phyloP scores from a whole-genome alignment of 2,797 vertebrate genomes.

The Ptychadena robeensis region DNA sequence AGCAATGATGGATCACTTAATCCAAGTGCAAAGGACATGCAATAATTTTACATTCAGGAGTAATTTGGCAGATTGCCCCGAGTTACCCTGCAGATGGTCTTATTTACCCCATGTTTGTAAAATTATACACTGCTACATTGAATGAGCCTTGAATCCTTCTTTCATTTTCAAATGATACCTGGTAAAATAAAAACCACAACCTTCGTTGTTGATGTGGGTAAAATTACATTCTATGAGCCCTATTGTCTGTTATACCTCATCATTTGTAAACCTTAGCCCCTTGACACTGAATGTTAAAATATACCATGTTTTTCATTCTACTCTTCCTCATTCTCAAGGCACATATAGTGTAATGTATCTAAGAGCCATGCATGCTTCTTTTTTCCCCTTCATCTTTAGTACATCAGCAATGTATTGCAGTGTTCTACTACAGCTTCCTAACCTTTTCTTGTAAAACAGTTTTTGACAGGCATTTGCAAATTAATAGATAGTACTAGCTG shows the following conservation, averaged over 20 bases:
- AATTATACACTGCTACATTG: not conserved
- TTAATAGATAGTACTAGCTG: not conserved
- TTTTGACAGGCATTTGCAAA: not conserved
- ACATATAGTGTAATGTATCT: not conserved
- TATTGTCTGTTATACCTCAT: not conserved
- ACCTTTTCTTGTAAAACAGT: not conserved
- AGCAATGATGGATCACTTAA: not conserved
- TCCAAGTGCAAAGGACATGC: too few species aligned
- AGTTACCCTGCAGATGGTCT: too few species aligned
- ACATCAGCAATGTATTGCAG: not conserved
- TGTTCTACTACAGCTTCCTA: not conserved
- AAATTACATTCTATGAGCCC: not conserved
- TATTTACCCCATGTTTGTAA: not conserved
- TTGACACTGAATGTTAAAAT: not conserved
- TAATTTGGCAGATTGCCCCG: too few species aligned
- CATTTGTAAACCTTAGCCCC: not conserved
- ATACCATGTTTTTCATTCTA: not conserved
- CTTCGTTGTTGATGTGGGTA: not conserved
- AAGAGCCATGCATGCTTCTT: not conserved
- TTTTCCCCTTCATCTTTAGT: not conserved
- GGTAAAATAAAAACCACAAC: not conserved
- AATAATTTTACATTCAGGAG: too few species aligned
- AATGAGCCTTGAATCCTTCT: not conserved
- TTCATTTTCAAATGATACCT: not conserved
- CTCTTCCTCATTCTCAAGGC: not conserved